Percentiles rank a stretch among this genome's conserved stretches.
These are phyloP conservation scores for Lasioglossum baleicum DNA, from an alignment of 1,140 invertebrate species.

Conservation along the genomic window DNA sequence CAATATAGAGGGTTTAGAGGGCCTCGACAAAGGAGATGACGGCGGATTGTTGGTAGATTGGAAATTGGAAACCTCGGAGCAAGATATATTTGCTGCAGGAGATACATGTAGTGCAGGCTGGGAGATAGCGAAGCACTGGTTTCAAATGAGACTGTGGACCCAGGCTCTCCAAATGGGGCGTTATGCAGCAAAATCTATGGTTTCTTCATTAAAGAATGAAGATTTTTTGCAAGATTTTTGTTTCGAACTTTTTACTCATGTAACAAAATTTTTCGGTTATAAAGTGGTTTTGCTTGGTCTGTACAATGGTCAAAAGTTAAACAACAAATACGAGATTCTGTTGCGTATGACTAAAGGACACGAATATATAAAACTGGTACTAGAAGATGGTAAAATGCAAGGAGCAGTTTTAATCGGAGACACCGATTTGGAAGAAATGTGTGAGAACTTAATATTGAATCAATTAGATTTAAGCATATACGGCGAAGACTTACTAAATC, in stretches of 20 bases:
- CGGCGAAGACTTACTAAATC: conserved; percentile 96
- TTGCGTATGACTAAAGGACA: conserved; percentile 89
- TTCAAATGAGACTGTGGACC: conserved; percentile 98
- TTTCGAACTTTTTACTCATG: conserved; percentile 98
- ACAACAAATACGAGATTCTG: conserved; percentile 91
- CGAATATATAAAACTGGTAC: conserved; percentile 95
- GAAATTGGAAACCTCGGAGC: conserved; percentile 89
- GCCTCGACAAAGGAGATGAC: conserved; percentile 84
- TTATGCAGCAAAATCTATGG: conserved; percentile 96
- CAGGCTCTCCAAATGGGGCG: conserved; percentile 98
- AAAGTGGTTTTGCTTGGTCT: conserved; percentile 96
- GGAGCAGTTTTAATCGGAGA: conserved; percentile 98
- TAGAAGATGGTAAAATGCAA: conserved; percentile 91
- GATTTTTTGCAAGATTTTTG: conserved; percentile 92
- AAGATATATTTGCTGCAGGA: conserved; percentile 95
- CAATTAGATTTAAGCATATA: conserved; percentile 93
- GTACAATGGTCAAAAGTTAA: conserved; percentile 95
- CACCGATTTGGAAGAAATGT: conserved; percentile 98
- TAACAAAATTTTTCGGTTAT: conserved; percentile 96
- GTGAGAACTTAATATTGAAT: conserved; percentile 98
- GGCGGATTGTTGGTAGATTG: conserved; percentile 91
- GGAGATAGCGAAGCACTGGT: conserved; percentile 91
- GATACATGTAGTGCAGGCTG: conserved; percentile 93
- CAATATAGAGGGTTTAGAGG: conserved; percentile 80
- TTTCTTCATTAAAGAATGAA: conserved; percentile 83